Percentiles rank a stretch among this genome's conserved stretches.
Evolutionary conservation across 2,888 invertebrate genomes (phyloP).

Genomic region (Cynaeus angustus): DNA sequence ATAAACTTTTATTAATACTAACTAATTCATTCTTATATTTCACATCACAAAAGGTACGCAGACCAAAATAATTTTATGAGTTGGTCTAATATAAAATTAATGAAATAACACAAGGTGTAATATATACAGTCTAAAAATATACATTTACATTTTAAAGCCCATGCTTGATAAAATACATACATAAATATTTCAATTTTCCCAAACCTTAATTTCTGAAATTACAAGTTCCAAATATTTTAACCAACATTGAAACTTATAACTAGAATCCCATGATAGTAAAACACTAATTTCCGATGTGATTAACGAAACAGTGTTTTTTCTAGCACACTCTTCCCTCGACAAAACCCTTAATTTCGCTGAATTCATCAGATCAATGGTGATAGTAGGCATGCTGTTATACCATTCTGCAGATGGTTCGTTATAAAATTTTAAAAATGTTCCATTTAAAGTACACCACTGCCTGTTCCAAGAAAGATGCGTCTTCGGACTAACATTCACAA

Average conservation of each 20-base stretch:
- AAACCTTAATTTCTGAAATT: neutral
- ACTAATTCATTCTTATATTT: too few species aligned
- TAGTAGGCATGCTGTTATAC: neutral
- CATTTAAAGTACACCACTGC: constrained; percentile 6
- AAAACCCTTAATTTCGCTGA: neutral
- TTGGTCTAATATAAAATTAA: too few species aligned
- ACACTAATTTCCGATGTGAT: neutral
- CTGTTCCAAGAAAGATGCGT: constrained; percentile 7
- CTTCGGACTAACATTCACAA: constrained; percentile 6
- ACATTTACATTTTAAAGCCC: too few species aligned
- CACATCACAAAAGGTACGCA: too few species aligned
- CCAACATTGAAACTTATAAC: constrained; percentile 14
- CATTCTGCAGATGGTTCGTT: constrained; percentile 4
- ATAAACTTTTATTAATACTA: too few species aligned
- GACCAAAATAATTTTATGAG: too few species aligned
- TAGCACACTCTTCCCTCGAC: constrained; percentile 13
- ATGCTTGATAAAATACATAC: too few species aligned
- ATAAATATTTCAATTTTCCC: neutral
- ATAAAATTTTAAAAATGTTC: constrained; percentile 3
- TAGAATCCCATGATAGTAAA: neutral
- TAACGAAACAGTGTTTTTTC: constrained; percentile 10
- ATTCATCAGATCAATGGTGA: neutral
- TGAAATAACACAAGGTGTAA: too few species aligned
- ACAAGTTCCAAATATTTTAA: neutral
- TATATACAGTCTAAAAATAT: too few species aligned